Evolutionary conservation across 2,888 invertebrate species (phyloP).

Genomic region (Noctua janthina): DNA sequence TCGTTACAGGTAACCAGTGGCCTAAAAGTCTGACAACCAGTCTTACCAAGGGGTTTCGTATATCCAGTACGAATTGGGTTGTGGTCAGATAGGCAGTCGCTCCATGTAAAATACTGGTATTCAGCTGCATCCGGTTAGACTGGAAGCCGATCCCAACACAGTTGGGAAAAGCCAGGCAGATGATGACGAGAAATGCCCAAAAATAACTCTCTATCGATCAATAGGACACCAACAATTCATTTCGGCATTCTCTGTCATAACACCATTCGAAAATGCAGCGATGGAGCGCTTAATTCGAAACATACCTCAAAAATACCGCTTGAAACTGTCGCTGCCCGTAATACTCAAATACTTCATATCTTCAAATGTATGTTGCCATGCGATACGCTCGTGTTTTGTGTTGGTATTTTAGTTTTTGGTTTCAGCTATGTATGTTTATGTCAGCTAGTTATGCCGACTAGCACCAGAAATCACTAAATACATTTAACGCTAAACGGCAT

Average conservation of each 20-base stretch:
- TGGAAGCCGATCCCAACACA: too few species aligned
- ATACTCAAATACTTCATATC: slow-evolving; percentile 23
- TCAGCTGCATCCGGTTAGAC: too few species aligned
- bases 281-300: slow-evolving; percentile 39
- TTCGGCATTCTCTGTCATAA: slow-evolving; percentile 7
- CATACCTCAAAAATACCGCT: slow-evolving; percentile 40
- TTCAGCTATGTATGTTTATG: background rate
- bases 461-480: background rate
- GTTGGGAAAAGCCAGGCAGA: too few species aligned
- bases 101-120: too few species aligned
- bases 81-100: too few species aligned
- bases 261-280: slow-evolving; percentile 21
- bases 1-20: too few species aligned
- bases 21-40: too few species aligned
- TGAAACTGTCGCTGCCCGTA: slow-evolving; percentile 23
- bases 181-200: background rate
- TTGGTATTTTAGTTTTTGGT: slow-evolving; percentile 5
- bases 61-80: too few species aligned
- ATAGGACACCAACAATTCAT: background rate
- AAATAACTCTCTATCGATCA: background rate
- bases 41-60: too few species aligned
- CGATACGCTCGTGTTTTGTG: background rate
- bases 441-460: background rate
- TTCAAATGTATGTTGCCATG: slow-evolving; percentile 10
- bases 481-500: background rate